Evolutionary conservation across 2,888 invertebrate species (phyloP).

Genomic region (Spodoptera picta): DNA sequence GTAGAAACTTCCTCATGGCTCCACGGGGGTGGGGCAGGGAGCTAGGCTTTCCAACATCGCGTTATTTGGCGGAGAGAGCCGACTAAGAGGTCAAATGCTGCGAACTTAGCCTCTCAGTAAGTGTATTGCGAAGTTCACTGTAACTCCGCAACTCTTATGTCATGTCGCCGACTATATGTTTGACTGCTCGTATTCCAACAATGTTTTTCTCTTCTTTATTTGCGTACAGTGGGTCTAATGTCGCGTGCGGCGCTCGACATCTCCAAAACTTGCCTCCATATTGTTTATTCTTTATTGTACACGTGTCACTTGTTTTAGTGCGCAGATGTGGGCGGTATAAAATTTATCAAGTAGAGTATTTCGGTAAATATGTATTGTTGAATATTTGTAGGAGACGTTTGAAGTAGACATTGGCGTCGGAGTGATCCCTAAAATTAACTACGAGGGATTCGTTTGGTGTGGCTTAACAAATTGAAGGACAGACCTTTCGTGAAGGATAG

Average conservation of each 20-base stretch:
- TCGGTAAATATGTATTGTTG: slow-evolving; percentile 43
- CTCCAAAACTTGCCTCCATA: slow-evolving; percentile 57
- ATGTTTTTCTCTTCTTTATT: slow-evolving; percentile 62
- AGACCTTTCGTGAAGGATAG: slow-evolving; percentile 45
- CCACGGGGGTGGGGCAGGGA: slow-evolving; percentile 43
- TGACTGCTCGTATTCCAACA: slow-evolving; percentile 54
- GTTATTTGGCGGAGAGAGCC: slow-evolving; percentile 68
- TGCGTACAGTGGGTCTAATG: slow-evolving; percentile 55
- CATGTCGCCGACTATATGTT: slow-evolving; percentile 58
- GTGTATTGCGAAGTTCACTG: slow-evolving; percentile 75
- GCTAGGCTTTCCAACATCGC: slow-evolving; percentile 65
- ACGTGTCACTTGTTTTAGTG: slow-evolving; percentile 31
- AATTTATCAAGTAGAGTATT: slow-evolving; percentile 34
- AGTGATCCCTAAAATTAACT: slow-evolving; percentile 41
- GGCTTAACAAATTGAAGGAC: slow-evolving; percentile 41
- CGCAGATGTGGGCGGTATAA: slow-evolving; percentile 20
- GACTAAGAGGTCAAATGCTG: slow-evolving; percentile 72
- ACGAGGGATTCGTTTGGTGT: slow-evolving; percentile 37
- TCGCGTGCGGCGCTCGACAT: slow-evolving; percentile 52
- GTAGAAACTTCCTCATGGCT: slow-evolving; percentile 69
- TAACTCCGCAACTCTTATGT: slow-evolving; percentile 62
- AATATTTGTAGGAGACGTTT: slow-evolving; percentile 26
- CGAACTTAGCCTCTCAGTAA: slow-evolving; percentile 70
- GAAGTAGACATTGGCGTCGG: slow-evolving; percentile 7
- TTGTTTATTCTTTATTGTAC: slow-evolving; percentile 62